Evolutionary conservation across 2,888 invertebrate species (phyloP).

Genomic region (Phorcus lineatus): DNA sequence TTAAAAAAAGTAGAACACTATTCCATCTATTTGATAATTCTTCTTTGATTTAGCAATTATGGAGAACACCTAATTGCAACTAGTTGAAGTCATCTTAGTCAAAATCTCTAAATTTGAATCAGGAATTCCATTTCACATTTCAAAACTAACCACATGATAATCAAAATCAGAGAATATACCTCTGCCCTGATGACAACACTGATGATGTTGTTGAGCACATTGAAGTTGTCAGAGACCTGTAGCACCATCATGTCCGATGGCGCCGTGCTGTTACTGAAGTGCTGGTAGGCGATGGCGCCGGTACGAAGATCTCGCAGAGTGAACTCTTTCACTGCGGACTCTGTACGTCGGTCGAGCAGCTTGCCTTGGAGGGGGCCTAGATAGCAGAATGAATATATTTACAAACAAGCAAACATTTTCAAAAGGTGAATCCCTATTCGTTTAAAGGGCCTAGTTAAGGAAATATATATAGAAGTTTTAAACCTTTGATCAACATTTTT

Average conservation of each 20-base stretch:
- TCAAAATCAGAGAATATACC: conserved; percentile 48
- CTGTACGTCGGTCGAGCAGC: conserved; percentile 38
- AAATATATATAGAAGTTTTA: too few relatives aligned
- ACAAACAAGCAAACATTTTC: too few relatives aligned
- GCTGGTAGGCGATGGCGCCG: conserved; percentile 59
- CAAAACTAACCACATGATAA: not conserved
- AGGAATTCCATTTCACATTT: not conserved
- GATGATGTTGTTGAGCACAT: conserved; percentile 54
- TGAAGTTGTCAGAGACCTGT: conserved; percentile 58
- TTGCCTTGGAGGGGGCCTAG: conserved; percentile 60
- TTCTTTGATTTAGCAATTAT: too few relatives aligned
- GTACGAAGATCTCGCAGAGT: conserved; percentile 55
- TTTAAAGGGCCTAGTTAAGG: too few relatives aligned
- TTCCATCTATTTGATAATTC: too few relatives aligned
- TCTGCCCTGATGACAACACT: conserved; percentile 56
- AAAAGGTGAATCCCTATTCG: too few relatives aligned
- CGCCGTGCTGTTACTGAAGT: conserved; percentile 43
- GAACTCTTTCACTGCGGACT: conserved; percentile 48
- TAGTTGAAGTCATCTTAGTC: too few relatives aligned
- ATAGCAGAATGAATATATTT: not conserved
- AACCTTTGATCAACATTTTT: too few relatives aligned
- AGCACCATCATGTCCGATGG: conserved; percentile 56
- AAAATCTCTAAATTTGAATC: too few relatives aligned
- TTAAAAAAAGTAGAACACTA: too few relatives aligned
- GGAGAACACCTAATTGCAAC: too few relatives aligned